Conservation (phyloP, 2,888 invertebrate species). For the Pristionchus japonicus region DNA sequence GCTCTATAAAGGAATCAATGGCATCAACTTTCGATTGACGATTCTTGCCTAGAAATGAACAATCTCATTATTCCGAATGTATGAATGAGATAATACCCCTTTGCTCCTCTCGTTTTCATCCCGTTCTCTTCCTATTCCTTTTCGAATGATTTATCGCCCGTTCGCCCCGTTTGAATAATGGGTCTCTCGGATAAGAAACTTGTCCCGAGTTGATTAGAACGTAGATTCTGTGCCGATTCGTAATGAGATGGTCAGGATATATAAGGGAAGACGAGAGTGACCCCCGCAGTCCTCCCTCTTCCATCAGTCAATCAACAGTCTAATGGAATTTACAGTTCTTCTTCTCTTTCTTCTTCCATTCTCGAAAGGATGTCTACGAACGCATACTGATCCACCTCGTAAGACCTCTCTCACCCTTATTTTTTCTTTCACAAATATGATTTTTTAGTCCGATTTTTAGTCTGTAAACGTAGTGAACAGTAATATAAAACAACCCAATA, state of each 20-base stretch:
- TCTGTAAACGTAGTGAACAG: not conserved
- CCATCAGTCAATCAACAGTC: too few relatives aligned
- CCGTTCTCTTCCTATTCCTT: not conserved
- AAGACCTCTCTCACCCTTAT: too few relatives aligned
- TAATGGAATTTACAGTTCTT: not conserved
- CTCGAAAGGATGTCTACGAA: not conserved
- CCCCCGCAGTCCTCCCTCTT: not conserved
- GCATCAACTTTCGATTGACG: too few relatives aligned
- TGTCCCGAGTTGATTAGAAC: not conserved
- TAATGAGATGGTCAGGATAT: not conserved
- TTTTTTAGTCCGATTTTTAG: too few relatives aligned
- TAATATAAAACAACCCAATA: not conserved
- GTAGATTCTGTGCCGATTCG: not conserved
- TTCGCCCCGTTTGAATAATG: not conserved
- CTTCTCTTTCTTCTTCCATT: not conserved
- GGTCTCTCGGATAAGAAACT: not conserved
- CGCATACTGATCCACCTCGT: not conserved
- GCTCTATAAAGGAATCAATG: too few relatives aligned
- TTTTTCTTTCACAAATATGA: not conserved
- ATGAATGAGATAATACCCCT: too few relatives aligned
- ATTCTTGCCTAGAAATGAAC: too few relatives aligned
- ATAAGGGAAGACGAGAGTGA: not conserved
- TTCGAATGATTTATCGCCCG: not conserved
- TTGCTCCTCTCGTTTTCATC: not conserved
- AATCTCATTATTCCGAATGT: too few relatives aligned